Base-by-base conservation (phyloP, 2,888 invertebrate species). In the Thyatira batis region DNA sequence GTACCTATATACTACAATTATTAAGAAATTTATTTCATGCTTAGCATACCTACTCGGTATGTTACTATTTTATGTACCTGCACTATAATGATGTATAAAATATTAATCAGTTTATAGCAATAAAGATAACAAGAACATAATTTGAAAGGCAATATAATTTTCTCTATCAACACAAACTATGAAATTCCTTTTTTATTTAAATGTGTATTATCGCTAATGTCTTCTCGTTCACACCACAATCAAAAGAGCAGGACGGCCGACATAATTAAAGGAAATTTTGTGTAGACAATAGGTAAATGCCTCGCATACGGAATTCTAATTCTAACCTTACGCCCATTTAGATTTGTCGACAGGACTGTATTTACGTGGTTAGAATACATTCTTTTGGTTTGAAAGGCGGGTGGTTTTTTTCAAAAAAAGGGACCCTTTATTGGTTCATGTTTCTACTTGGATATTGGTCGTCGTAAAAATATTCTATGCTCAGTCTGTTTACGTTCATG, bases 181-280 rank as follows among this genome's bases (percentile, higher is more conserved):
- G 10, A 33, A 3, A 33, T 33, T 3, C 3, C 10, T n/a, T 33
- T 3, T 33, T 33, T 10, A 33, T n/a, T 10, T 33, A 33, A 3
- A n/a, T 3, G 33, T 17, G 13, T 33, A 53, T 20, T 9, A 11
- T 21, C 65, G 63, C 67, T 60, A 0, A 39, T 13, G 25, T 25
- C 57, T 45, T 58, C 3, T 57, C 49, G 50, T 51, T 63, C 60
- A 21, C 0, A 61, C 72, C 69, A 43, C 45, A 60, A 30, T 53
- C 45, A 61, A 74, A 76, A 78, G 69, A 79, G 75, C 71, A 69
- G 75, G 74, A 71, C 72, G 70, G 67, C 73, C 72, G 65, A 80
- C 82, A 84, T 85, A 86, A 87, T 87, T 87, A 87, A 79, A 84
- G 84, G 82, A 83, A 84, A 84, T 87, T 87, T 86, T 85, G 83